Evolutionary conservation across 2,797 vertebrate genomes (phyloP).

Genomic region (Tragopan temminckii): DNA sequence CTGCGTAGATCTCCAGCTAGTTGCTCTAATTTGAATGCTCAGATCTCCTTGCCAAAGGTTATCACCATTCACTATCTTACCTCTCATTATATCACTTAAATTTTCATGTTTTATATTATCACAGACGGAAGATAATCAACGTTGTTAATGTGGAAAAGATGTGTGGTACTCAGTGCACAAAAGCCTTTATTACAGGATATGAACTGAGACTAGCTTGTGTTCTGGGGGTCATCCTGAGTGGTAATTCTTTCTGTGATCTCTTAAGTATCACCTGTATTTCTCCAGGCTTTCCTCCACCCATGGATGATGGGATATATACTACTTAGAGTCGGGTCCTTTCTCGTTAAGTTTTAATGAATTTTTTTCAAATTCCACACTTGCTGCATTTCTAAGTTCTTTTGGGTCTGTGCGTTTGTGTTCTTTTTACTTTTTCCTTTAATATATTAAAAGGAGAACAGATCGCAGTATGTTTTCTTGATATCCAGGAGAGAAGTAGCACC

Average conservation of each 20-base stretch:
- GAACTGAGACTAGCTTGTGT: neutral
- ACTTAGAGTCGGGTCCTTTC: neutral
- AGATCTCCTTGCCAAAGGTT: slow-evolving; percentile 23
- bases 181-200: neutral
- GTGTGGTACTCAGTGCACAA: neutral
- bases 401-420: neutral
- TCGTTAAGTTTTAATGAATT: neutral
- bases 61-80: neutral
- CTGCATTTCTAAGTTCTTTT: neutral
- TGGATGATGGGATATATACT: neutral
- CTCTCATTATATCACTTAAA: neutral
- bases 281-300: neutral
- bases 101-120: neutral
- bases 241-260: neutral
- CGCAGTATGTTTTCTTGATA: neutral
- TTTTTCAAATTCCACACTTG: neutral
- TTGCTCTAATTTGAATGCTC: neutral
- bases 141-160: neutral
- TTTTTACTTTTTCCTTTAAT: neutral
- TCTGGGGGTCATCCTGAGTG: neutral
- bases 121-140: neutral
- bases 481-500: neutral
- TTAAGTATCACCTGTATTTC: neutral
- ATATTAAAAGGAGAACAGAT: neutral
- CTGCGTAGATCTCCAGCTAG: neutral